A percentile compares a stretch with the other conserved stretches of the same genome.
phyloP scores from a whole-genome alignment of 2,888 invertebrate genomes.

The Octodonta nipae region DNA sequence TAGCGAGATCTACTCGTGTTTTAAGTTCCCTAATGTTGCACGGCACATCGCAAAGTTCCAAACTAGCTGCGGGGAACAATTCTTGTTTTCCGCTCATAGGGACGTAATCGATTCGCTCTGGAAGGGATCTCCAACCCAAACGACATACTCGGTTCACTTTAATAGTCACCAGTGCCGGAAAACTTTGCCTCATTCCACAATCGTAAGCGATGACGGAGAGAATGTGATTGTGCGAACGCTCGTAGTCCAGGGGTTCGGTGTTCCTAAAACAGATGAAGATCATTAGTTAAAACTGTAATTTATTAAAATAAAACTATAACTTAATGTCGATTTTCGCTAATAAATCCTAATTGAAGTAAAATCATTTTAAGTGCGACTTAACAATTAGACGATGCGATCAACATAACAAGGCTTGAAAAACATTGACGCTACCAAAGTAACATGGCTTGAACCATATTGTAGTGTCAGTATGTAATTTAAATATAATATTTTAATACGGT shows the following conservation, averaged over 20 bases:
- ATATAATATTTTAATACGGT: too few relatives aligned
- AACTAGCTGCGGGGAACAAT: conserved; percentile 62
- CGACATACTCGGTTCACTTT: conserved; percentile 48
- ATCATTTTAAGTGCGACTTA: too few relatives aligned
- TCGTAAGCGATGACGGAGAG: conserved; percentile 93
- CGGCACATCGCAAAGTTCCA: conserved; percentile 51
- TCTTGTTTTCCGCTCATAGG: conserved; percentile 69
- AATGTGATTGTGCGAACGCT: conserved; percentile 88
- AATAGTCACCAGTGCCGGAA: conserved; percentile 91
- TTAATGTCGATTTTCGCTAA: too few relatives aligned
- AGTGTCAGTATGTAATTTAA: too few relatives aligned
- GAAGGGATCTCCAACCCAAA: conserved; percentile 47
- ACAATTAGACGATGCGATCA: too few relatives aligned
- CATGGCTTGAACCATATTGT: too few relatives aligned
- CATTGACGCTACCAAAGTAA: too few relatives aligned
- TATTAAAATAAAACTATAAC: too few relatives aligned
- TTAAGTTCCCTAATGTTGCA: conserved; percentile 42
- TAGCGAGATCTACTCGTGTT: conserved; percentile 36
- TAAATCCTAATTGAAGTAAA: too few relatives aligned
- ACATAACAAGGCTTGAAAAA: too few relatives aligned
- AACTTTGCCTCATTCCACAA: conserved; percentile 89
- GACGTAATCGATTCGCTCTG: conserved; percentile 75
- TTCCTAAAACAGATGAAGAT: conserved; percentile 38
- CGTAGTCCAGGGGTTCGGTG: conserved; percentile 85
- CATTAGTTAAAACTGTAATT: too few relatives aligned